Conservation (phyloP, 2,888 invertebrate species). For the Therioaphis trifolii region DNA sequence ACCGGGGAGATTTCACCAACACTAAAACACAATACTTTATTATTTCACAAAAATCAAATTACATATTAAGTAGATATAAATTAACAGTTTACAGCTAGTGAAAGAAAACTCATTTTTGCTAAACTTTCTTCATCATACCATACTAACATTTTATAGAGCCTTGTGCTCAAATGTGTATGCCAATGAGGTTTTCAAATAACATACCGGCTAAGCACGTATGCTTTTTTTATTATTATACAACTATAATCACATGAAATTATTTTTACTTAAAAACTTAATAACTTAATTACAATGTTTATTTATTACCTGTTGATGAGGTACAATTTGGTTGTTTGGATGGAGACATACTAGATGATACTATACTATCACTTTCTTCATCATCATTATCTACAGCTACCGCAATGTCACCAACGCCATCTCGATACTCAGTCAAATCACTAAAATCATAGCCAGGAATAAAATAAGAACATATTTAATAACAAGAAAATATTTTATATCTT, state of each 20-base stretch:
- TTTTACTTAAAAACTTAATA: too few relatives aligned
- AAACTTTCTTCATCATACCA: not conserved
- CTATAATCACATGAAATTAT: too few relatives aligned
- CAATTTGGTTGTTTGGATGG: constrained; percentile 49
- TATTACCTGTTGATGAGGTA: constrained; percentile 42
- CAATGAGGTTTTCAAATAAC: too few relatives aligned
- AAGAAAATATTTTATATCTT: not conserved
- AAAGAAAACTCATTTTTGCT: not conserved
- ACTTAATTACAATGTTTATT: too few relatives aligned
- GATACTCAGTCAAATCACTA: constrained; percentile 56
- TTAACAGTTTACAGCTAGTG: not conserved
- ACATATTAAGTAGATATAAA: not conserved
- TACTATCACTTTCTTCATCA: constrained; percentile 59
- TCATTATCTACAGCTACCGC: constrained; percentile 50
- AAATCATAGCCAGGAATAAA: not conserved
- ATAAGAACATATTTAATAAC: not conserved
- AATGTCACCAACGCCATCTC: constrained; percentile 56
- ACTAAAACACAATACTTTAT: constrained; percentile 29
- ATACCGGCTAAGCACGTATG: too few relatives aligned
- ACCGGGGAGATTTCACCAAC: constrained; percentile 55
- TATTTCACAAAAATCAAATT: not conserved
- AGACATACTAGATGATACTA: constrained; percentile 59
- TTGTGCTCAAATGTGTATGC: too few relatives aligned
- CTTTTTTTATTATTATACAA: too few relatives aligned
- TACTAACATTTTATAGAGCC: too few relatives aligned